phyloP scores from a whole-genome alignment of 2,113 vertebrate genomes.

The Elephas maximus region DNA sequence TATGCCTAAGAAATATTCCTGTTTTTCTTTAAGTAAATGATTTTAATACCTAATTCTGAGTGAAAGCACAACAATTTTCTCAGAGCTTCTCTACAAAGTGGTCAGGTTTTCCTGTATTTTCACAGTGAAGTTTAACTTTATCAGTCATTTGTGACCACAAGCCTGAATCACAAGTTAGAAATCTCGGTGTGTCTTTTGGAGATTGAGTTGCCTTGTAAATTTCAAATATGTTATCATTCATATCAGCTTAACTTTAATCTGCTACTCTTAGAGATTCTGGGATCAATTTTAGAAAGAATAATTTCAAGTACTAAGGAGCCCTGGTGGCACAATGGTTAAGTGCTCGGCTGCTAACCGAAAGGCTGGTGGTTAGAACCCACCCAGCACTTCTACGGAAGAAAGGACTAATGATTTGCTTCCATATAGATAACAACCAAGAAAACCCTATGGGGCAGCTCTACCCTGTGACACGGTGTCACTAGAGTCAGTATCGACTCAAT shows the following conservation, averaged over 20 bases:
- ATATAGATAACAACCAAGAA: not conserved
- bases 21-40: slow-evolving; percentile 6
- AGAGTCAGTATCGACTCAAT: too few relatives aligned
- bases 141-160: not conserved
- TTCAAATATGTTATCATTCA: not conserved
- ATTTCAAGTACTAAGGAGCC: not conserved
- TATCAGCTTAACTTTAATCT: not conserved
- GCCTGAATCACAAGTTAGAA: not conserved
- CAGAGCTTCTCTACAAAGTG: not conserved
- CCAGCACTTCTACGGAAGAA: not conserved
- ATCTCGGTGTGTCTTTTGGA: not conserved
- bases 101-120: not conserved
- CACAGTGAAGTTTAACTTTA: not conserved
- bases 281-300: not conserved
- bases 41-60: not conserved
- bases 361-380: not conserved
- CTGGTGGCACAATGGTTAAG: not conserved
- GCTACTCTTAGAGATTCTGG: not conserved
- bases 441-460: not conserved
- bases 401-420: not conserved
- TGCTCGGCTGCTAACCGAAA: not conserved
- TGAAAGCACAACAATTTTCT: not conserved
- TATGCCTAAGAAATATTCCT: not conserved
- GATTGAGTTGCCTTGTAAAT: not conserved
- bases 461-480: too few relatives aligned